Evolutionary conservation across 1,140 invertebrate species (phyloP).

Genomic region (Bombus sibiricus): DNA sequence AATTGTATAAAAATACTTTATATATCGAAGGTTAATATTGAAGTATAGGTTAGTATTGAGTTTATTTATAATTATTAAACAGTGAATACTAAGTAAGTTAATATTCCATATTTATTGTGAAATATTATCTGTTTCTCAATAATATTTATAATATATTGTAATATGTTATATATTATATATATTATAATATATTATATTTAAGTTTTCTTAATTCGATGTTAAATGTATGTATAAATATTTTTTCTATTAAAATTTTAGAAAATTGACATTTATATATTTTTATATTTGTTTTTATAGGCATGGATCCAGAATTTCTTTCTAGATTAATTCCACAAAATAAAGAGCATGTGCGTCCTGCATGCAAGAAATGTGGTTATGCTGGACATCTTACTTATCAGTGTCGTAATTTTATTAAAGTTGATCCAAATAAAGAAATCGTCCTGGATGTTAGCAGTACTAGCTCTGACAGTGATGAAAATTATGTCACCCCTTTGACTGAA

Average conservation of each 20-base stretch:
- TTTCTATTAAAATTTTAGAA: not conserved
- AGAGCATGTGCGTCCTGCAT: slow-evolving; percentile 90
- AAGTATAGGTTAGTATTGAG: slow-evolving; percentile 2
- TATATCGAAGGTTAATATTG: not conserved
- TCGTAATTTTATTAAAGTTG: slow-evolving; percentile 96
- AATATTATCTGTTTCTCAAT: not conserved
- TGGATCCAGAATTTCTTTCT: slow-evolving; percentile 81
- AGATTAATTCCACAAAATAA: slow-evolving; percentile 85
- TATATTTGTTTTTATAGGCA: slow-evolving; percentile 49
- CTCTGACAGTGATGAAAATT: slow-evolving; percentile 90
- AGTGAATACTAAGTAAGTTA: not conserved
- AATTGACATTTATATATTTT: not conserved
- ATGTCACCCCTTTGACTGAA: slow-evolving; percentile 91
- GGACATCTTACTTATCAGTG: slow-evolving; percentile 98
- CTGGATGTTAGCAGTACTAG: slow-evolving; percentile 98
- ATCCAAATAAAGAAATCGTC: slow-evolving; percentile 93
- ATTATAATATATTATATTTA: too few species aligned
- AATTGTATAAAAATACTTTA: not conserved
- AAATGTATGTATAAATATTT: not conserved
- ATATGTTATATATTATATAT: not conserved
- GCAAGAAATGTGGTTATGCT: slow-evolving; percentile 96
- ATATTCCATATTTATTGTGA: not conserved
- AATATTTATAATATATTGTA: not conserved
- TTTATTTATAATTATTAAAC: not conserved
- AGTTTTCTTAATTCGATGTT: too few species aligned